phyloP scores from a whole-genome alignment of 2,797 vertebrate species.

The Hydrolagus colliei region DNA sequence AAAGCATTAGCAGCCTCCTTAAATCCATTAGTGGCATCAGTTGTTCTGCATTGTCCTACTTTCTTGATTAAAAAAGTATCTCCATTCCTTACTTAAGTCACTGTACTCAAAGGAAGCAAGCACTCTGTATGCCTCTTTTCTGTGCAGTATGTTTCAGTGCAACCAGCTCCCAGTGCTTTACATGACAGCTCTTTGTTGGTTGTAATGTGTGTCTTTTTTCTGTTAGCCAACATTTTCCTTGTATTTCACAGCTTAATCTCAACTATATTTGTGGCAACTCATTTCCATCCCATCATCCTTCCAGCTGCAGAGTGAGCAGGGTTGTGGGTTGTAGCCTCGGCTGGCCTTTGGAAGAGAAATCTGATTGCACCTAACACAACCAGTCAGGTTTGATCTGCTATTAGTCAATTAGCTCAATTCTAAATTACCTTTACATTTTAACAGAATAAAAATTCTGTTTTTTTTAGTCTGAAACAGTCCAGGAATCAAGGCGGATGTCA shows the following conservation, averaged over 20 bases:
- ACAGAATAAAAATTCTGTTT: not conserved
- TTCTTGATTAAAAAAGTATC: conserved; percentile 46
- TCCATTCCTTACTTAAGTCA: conserved; percentile 57
- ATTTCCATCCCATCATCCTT: not conserved
- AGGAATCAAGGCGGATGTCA: not conserved
- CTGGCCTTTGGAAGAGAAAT: not conserved
- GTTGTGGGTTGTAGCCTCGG: not conserved
- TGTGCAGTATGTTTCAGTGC: not conserved
- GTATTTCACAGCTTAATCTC: not conserved
- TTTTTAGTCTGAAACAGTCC: not conserved
- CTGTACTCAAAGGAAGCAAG: conserved; percentile 38
- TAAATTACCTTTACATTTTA: not conserved
- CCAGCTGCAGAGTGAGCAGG: not conserved
- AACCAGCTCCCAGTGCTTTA: not conserved
- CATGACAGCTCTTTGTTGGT: not conserved
- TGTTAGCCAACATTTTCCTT: not conserved
- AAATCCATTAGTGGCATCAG: conserved; percentile 67
- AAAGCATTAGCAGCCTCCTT: conserved; percentile 66
- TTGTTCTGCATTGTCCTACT: conserved; percentile 52
- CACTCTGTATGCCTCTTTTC: not conserved
- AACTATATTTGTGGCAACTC: not conserved
- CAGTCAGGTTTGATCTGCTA: not conserved
- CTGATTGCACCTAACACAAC: not conserved
- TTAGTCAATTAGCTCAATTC: not conserved
- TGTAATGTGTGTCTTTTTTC: not conserved